Evolutionary conservation across 2,797 vertebrate genomes (phyloP).

Genomic region (Malurus leucopterus): DNA sequence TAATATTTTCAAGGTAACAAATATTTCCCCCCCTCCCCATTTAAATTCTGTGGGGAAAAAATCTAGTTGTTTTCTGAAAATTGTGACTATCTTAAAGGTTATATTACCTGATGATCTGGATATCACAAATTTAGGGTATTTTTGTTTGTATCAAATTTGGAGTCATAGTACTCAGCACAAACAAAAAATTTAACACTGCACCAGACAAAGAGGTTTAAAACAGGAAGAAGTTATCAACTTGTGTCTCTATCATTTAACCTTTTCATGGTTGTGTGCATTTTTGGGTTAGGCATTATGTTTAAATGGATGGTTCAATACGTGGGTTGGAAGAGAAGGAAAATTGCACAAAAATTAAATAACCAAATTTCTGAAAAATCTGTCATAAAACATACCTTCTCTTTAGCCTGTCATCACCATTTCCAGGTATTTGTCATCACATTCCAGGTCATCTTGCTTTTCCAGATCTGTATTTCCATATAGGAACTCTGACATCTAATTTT

Average conservation of each 20-base stretch:
- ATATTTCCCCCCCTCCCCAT: not conserved
- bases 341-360: not conserved
- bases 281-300: not conserved
- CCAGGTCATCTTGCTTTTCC: not conserved
- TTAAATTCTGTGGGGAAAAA: not conserved
- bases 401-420: not conserved
- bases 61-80: not conserved
- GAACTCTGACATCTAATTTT: not conserved
- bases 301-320: not conserved
- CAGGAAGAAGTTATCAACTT: not conserved
- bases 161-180: accelerated
- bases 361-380: not conserved
- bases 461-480: not conserved
- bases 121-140: not conserved
- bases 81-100: not conserved
- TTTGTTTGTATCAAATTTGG: not conserved
- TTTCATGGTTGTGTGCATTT: not conserved
- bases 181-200: not conserved
- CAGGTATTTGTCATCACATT: too few species aligned
- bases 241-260: not conserved
- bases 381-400: not conserved
- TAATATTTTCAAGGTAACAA: not conserved
- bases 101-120: not conserved
- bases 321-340: not conserved
- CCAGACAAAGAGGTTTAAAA: not conserved